Conservation (phyloP, 2,888 invertebrate genomes). For the Hylaea fasciaria region DNA sequence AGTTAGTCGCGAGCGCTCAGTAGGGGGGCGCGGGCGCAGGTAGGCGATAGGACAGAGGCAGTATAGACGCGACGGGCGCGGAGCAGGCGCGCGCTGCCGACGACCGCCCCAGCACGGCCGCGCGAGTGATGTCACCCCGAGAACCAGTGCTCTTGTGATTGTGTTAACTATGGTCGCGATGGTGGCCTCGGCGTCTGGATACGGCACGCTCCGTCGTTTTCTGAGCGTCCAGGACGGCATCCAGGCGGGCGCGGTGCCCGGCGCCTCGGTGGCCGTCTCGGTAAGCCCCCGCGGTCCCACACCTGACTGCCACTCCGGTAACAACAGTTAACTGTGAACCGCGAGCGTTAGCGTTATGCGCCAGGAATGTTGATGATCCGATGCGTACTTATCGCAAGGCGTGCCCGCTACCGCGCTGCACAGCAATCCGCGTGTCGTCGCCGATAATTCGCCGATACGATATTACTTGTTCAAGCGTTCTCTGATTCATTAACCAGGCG, state of each 20-base stretch:
- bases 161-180: slow-evolving; percentile 80
- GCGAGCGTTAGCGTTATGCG: slow-evolving; percentile 56
- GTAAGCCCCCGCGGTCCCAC: slow-evolving; percentile 58
- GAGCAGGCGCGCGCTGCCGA: slow-evolving; percentile 66
- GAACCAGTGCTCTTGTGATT: slow-evolving; percentile 64
- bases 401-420: slow-evolving; percentile 48
- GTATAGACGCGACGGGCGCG: slow-evolving; percentile 52
- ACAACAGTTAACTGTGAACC: slow-evolving; percentile 40
- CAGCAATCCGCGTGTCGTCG: slow-evolving; percentile 38
- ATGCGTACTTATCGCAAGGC: slow-evolving; percentile 56
- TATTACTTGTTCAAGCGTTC: slow-evolving; percentile 45
- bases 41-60: slow-evolving; percentile 57
- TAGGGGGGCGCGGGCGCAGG: slow-evolving; percentile 50
- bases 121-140: slow-evolving; percentile 73
- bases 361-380: slow-evolving; percentile 64
- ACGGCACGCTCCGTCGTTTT: slow-evolving; percentile 81
- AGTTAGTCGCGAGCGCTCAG: slow-evolving; percentile 50
- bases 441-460: slow-evolving; percentile 51
- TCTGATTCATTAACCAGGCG: slow-evolving; percentile 37
- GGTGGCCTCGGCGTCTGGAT: slow-evolving; percentile 82
- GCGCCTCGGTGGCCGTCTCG: slow-evolving; percentile 79
- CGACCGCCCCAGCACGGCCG: slow-evolving; percentile 42
- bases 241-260: slow-evolving; percentile 64
- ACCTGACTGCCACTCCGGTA: slow-evolving; percentile 9
- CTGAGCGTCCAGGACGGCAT: slow-evolving; percentile 79